These are phyloP conservation scores for Helostoma temminkii DNA, from an alignment of 2,797 vertebrate species.

Conservation along the genomic window DNA sequence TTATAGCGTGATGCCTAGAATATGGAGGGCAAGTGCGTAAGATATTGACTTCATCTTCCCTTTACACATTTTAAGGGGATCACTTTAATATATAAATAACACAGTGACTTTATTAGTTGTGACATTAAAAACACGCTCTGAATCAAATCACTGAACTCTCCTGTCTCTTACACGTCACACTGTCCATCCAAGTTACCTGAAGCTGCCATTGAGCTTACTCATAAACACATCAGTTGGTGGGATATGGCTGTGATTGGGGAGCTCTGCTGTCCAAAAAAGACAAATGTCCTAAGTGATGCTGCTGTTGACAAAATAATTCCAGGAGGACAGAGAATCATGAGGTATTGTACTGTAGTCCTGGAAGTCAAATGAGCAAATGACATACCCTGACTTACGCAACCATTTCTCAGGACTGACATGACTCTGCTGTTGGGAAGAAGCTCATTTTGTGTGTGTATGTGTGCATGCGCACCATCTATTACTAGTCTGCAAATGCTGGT, in stretches of 20 bases:
- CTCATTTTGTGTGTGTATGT: too few species aligned
- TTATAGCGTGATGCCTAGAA: not conserved
- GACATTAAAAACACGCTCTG: constrained; percentile 19
- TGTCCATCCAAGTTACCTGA: constrained; percentile 35
- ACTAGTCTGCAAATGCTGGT: too few species aligned
- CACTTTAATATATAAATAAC: not conserved
- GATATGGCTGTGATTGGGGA: constrained; percentile 51
- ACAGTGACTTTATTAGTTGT: not conserved
- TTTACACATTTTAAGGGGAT: not conserved
- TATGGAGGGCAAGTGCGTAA: not conserved
- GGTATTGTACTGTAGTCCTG: too few species aligned
- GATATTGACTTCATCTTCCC: not conserved
- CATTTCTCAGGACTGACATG: too few species aligned
- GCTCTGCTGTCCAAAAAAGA: constrained; percentile 40
- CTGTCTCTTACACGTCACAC: not conserved
- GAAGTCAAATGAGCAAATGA: too few species aligned
- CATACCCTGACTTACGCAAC: too few species aligned
- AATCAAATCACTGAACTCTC: constrained; percentile 34
- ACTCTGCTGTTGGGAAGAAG: too few species aligned
- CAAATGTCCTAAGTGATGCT: constrained; percentile 10
- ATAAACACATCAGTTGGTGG: constrained; percentile 39
- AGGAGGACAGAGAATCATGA: too few species aligned
- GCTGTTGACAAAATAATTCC: not conserved
- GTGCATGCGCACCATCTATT: too few species aligned
- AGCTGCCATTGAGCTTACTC: constrained; percentile 28